phyloP scores from a whole-genome alignment of 2,113 vertebrate species.

The Heterotilapia buettikoferi region DNA sequence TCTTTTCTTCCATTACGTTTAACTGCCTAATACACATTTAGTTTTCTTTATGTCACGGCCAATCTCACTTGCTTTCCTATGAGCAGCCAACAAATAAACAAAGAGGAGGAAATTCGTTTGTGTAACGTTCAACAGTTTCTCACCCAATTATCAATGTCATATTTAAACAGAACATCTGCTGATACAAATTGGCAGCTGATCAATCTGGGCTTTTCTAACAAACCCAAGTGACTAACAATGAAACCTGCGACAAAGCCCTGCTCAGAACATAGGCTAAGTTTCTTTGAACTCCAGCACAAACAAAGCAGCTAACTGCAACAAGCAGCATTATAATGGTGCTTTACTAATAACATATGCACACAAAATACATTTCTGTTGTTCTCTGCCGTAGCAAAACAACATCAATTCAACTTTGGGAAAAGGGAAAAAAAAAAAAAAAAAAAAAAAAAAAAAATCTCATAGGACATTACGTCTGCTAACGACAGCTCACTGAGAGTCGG shows the following conservation, averaged over 20 bases:
- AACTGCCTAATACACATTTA: neutral
- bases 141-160: constrained; percentile 41
- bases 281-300: neutral
- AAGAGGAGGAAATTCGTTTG: constrained; percentile 1
- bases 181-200: constrained; percentile 53
- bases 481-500: constrained; percentile 26
- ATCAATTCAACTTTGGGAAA: neutral
- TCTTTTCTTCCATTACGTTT: neutral
- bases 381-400: neutral
- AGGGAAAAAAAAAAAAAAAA: neutral
- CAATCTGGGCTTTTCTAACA: constrained; percentile 38
- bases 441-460: neutral
- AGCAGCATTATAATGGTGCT: neutral
- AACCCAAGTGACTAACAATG: constrained; percentile 32
- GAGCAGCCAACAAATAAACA: constrained; percentile 17
- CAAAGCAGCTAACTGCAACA: neutral
- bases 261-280: neutral
- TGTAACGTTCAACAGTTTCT: constrained; percentile 30
- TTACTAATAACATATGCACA: neutral
- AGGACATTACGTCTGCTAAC: constrained; percentile 31
- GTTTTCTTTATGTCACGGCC: neutral
- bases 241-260: constrained; percentile 23
- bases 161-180: constrained; percentile 49
- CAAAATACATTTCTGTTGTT: neutral
- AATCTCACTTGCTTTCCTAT: neutral